Percentiles rank a stretch among this genome's conserved stretches.
Evolutionary conservation across 2,797 vertebrate genomes (phyloP).

Genomic region (Cephalopachus bancanus): DNA sequence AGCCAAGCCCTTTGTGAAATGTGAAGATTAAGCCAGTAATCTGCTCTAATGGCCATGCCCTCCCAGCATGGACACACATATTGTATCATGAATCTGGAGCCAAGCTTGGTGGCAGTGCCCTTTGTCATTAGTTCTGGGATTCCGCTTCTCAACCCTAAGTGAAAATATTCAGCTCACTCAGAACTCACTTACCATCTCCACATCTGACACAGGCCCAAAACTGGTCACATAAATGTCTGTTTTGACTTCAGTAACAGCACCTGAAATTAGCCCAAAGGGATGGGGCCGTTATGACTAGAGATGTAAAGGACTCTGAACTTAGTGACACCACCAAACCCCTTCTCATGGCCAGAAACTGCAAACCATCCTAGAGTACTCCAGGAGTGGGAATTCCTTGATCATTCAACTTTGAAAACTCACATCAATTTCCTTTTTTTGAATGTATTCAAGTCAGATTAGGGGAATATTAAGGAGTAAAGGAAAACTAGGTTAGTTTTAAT

Average conservation of each 20-base stretch:
- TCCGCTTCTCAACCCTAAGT: neutral
- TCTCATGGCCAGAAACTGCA: neutral
- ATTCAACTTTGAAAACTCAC: neutral
- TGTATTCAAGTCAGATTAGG: neutral
- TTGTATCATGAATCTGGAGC: slow-evolving; percentile 48
- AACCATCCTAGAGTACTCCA: no score
- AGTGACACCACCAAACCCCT: neutral
- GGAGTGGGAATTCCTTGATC: neutral
- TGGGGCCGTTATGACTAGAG: neutral
- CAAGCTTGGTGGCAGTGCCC: neutral
- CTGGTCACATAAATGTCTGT: slow-evolving; percentile 99
- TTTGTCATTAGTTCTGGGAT: neutral
- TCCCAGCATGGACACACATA: slow-evolving; percentile 59
- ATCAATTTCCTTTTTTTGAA: neutral
- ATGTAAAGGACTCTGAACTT: neutral
- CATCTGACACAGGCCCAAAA: slow-evolving; percentile 98
- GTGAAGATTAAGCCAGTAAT: slow-evolving; percentile 83
- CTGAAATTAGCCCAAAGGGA: slow-evolving; percentile 86
- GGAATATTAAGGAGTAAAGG: neutral
- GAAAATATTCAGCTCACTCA: neutral
- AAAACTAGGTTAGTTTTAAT: neutral
- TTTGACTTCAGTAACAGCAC: slow-evolving; percentile 98
- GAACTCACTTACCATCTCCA: slow-evolving; percentile 96
- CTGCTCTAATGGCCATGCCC: slow-evolving; percentile 80
- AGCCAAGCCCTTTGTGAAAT: slow-evolving; percentile 56